Evolutionary conservation across 2,797 vertebrate species (phyloP), one percentile per base, ranked within the genome.

Genomic region (Loriculus beryllinus): DNA sequence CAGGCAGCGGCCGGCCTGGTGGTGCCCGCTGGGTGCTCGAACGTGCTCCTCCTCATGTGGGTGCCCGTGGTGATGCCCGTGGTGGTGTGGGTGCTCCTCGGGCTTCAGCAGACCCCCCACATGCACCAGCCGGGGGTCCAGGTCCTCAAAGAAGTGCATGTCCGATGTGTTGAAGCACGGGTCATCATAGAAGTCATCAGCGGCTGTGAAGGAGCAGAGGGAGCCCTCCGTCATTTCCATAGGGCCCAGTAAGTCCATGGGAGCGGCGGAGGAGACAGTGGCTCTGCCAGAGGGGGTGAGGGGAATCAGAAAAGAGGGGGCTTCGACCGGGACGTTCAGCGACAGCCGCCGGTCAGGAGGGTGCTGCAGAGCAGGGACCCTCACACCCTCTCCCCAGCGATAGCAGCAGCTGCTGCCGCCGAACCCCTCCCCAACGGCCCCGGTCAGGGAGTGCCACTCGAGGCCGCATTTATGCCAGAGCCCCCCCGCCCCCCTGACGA

Each of bases 111-210:
- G 98, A 4, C 99, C 98, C 45, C 98, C 98, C 71, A 98, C 98
- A 43, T 99, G 99, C 92, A 99, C 99, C 80, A 99, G 98, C 93
- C 99, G 98, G 28, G 99, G 99, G 96, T 99, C 99, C 97, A 99
- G 97, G 97, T 99, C 99, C 97, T 99, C 99, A 37, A 99, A 99
- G 97, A 99, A 99, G 97, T 98, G 99, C 98, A 99, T 98, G 98
- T 99, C 99, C 7, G 98, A 98, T 14, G 99, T 99, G 96, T 99
- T 99, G 97, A 99, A 99, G 97, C 99, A 99, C 6, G 99, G 98
- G 95, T 99, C 99, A 16, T 99, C 99, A 5, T 99, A 99, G 97
- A 99, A 99, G 85, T 99, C 99, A 22, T 99, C 99, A 1, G 98
- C 97, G 1, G 98, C 96, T 1, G 98, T 81, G 93, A 99, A 98